These are phyloP conservation scores for Smittia aterrima DNA, from an alignment of 2,888 invertebrate species.

Conservation along the genomic window DNA sequence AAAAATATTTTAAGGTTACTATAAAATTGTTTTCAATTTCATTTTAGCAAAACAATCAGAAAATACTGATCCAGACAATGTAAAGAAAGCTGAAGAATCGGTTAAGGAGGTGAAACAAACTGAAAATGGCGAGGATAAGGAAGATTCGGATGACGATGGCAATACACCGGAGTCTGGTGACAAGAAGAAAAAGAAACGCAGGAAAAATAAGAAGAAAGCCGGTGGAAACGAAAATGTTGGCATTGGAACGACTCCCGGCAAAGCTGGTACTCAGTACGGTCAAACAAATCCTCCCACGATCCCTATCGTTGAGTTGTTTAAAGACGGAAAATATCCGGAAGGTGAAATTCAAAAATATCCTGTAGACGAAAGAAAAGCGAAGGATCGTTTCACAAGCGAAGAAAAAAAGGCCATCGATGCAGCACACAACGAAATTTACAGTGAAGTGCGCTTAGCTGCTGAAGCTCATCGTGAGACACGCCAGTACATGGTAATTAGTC, in stretches of 20 bases:
- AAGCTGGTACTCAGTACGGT: slow-evolving; percentile 53
- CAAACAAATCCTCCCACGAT: slow-evolving; percentile 86
- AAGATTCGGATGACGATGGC: slow-evolving; percentile 44
- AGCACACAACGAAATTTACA: slow-evolving; percentile 89
- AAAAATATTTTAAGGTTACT: not conserved
- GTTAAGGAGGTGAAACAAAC: not conserved
- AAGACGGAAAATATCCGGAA: slow-evolving; percentile 81
- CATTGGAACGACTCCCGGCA: slow-evolving; percentile 46
- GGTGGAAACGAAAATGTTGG: slow-evolving; percentile 55
- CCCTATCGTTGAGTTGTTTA: slow-evolving; percentile 79
- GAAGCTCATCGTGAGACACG: slow-evolving; percentile 91
- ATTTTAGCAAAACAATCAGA: slow-evolving; percentile 23
- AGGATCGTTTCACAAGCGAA: slow-evolving; percentile 78
- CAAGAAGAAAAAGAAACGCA: slow-evolving; percentile 59
- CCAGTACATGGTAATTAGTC: slow-evolving; percentile 48
- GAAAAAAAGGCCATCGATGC: slow-evolving; percentile 88
- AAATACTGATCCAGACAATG: slow-evolving; percentile 15
- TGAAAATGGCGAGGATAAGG: not conserved
- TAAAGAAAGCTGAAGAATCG: not conserved
- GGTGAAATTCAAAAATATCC: slow-evolving; percentile 87
- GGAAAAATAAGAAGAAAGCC: slow-evolving; percentile 67
- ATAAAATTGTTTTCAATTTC: too few relatives aligned
- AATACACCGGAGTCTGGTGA: slow-evolving; percentile 45
- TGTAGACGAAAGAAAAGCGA: slow-evolving; percentile 79
- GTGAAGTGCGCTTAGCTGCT: slow-evolving; percentile 92